Evolutionary conservation across 2,888 invertebrate species (phyloP), one percentile per base, ranked within the genome.

Genomic region (Cheilosia vernalis): DNA sequence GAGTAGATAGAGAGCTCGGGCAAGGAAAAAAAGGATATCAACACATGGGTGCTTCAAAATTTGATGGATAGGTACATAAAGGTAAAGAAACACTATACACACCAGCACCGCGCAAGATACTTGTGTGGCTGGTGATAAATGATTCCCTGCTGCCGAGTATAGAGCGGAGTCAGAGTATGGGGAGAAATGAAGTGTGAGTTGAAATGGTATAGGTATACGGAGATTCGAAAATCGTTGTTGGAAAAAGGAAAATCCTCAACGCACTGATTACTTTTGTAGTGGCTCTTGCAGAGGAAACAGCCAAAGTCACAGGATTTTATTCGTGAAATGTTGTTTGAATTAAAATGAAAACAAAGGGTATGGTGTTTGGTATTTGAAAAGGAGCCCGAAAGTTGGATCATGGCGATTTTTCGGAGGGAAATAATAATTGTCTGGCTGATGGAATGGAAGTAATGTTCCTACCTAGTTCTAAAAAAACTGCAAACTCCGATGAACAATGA

Each of bases 11-110:
- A 47, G 24, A 53, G 42, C 19, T 60, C 37, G 10, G 60, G 51
- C 47, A 42, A 72, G 19, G 17, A 47, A 47, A 19, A 70, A 79
- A 83, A 72, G 72, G 77, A 85, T 81, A 85, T 85, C 85, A 85
- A 85, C 85, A 85, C 85, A 81, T 85, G 85, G 85, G 81, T 85
- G 81, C 77, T 81, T 73, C 33, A 72, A 72, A 63, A 53, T 72
- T 76, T 77, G 76, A 72, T 76, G 66, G 70, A 77, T 77, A n/a
- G n/a, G n/a, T n/a, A 85, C 61, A 77, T 85, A 72, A 72, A 77
- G 81, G 76, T 85, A 69, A 61, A 49, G 47, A 53, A 55, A 76
- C 27, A 58, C 40, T 64, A 74, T 61, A 33, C 51, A 69, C 47
- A 56, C 24, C 74, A 74, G 33, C 64, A 53, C 51, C 51, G 37